Base-by-base conservation (phyloP, 2,797 vertebrate genomes). In the Numenius phaeopus region DNA sequence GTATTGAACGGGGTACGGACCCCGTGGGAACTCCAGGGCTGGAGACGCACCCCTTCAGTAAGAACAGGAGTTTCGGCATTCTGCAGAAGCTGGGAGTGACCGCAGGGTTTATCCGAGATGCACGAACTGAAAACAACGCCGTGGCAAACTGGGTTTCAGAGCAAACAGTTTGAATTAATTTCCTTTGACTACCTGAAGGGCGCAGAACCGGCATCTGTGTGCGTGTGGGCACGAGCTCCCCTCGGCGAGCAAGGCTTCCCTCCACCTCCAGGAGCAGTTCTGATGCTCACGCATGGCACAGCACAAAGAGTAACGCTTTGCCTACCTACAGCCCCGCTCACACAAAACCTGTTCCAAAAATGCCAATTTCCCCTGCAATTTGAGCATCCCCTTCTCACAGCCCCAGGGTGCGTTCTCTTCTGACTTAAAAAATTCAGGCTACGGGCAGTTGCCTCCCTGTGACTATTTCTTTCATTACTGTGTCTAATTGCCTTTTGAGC, bases 141-240 rank as follows among this genome's bases (percentile, higher is more conserved):
- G 59, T 30, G 61, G 16, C 32, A 66, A 87, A 65, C 29, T 14
- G 64, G 78, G 37, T 75, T 77, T 75, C 39, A 16, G 46, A 71
- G 13, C 16, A 19, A 88, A 34, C 0, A 0, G 12, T 57, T 65
- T 89, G 54, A 65, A 71, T 86, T 49, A 14, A 42, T 69, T 91
- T 78, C 47, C 13, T 37, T 49, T 64, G 18, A 78, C 73, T 77
- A 66, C 55, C 62, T 59, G 69, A 76, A 40, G 29, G 84, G 24
- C 50, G 62, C 71, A 54, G 81, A 27, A 32, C 23, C 39, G 13
- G 37, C 30, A 19, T 44, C 16, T 39, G 8, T 30, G 39, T 37
- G 49, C 2, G 0, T 27, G 30, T 27, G 52, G 26, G 14, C 0
- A 0, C 10, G 39, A 77, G 17, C 24, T 44, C 29, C 27, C 58